A percentile compares a stretch with the other conserved stretches of the same genome.
Conservation (phyloP, 2,888 invertebrate genomes). For the Drosophila helvetica region DNA sequence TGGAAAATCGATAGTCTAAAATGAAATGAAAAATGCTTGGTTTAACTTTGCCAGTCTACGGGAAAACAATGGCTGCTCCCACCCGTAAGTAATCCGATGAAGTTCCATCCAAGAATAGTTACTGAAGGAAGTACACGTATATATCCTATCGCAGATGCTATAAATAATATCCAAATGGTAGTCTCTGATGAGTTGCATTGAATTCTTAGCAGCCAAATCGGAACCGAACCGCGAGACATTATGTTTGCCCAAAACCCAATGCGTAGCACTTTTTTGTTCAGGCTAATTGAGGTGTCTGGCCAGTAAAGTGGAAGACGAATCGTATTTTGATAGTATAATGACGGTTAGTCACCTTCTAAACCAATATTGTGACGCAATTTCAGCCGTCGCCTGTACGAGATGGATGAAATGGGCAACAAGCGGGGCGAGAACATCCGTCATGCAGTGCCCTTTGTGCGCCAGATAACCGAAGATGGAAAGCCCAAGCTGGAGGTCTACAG, state of each 20-base stretch:
- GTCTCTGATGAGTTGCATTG: not conserved
- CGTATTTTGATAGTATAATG: slow-evolving; percentile 9
- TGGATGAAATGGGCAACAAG: slow-evolving; percentile 86
- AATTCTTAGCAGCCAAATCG: too few species aligned
- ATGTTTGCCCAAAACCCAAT: not conserved
- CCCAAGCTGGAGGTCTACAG: slow-evolving; percentile 85
- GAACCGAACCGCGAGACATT: too few species aligned
- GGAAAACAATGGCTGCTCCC: too few species aligned
- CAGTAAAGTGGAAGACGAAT: not conserved
- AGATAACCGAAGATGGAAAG: slow-evolving; percentile 87
- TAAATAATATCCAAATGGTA: too few species aligned
- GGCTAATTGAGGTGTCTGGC: not conserved
- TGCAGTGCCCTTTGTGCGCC: slow-evolving; percentile 87
- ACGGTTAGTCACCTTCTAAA: slow-evolving; percentile 27
- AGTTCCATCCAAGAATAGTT: too few species aligned
- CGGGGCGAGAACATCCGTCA: slow-evolving; percentile 87
- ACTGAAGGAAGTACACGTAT: too few species aligned
- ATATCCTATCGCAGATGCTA: too few species aligned
- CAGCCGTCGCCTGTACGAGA: slow-evolving; percentile 85
- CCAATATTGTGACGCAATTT: slow-evolving; percentile 47
- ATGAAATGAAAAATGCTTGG: too few species aligned
- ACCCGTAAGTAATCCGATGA: too few species aligned
- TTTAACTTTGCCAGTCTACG: too few species aligned
- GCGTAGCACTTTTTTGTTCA: not conserved
- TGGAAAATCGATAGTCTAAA: too few species aligned